Base-by-base conservation (phyloP, 2,113 vertebrate genomes). In the Sinocyclocheilus rhinocerous region DNA sequence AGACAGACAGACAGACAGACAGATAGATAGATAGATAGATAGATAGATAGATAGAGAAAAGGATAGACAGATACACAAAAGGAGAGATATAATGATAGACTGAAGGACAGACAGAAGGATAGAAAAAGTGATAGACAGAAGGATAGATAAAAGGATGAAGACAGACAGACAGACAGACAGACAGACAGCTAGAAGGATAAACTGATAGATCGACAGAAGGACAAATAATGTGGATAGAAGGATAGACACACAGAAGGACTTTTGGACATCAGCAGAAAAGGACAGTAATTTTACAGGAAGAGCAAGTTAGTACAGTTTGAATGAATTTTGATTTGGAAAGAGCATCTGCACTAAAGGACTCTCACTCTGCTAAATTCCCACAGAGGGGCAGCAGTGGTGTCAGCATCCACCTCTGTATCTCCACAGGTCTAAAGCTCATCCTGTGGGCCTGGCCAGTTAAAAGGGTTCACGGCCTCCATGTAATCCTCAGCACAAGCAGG, bases 1-100 rank as follows among this genome's bases (percentile, higher is more conserved):
- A 12, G 13, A 52, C 0, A 24, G 10, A 24, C 0, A 15, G 13
- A 69, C 1, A 69, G 52, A 67, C 0, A 3, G 0, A 67, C 0
- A 12, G 36, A 73, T n/a, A n/a, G n/a, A n/a, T n/a, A n/a, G n/a
- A 67, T 0, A 3, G 0, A 67, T 0, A 3, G 18, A 11, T 4
- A 48, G 55, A 29, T 0, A 3, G 0, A 29, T 1, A 15, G 6
- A 1, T 9, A 33, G 3, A 67, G 0, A 0, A 6, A 39, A 4
- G 1, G 33, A 42, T 0, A 39, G 18, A 72, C 3, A 39, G 6
- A 70, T 6, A 72, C 3, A 16, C 0, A 12, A 8, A 73, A 0
- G 18, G 7, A 42, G 0, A 12, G 36, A 73, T 1, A 10, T 8
- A 72, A 0, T 15, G 22, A n/a, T 1, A 26, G 4, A 15, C 4